Conservation (phyloP, 2,113 vertebrate genomes). For the Serilophus lunatus region DNA sequence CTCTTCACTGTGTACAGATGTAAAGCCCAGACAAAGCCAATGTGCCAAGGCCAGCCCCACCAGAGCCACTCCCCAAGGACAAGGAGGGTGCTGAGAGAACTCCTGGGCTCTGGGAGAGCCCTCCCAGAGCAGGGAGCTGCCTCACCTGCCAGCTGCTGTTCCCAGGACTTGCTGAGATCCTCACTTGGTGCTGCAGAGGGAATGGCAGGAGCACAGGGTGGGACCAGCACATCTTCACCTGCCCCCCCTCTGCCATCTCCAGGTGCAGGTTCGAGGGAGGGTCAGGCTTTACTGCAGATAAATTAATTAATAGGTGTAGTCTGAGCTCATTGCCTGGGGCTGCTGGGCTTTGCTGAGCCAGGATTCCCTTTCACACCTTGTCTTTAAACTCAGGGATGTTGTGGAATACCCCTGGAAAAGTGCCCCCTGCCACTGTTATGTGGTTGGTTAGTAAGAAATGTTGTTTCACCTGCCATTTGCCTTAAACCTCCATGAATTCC, state of each 20-base stretch:
- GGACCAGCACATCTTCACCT: slow-evolving; percentile 82
- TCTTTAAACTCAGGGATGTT: neutral
- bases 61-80: neutral
- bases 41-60: neutral
- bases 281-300: slow-evolving; percentile 80
- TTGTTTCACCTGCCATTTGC: neutral
- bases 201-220: neutral
- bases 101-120: neutral
- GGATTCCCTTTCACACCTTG: neutral
- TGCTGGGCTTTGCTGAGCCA: neutral
- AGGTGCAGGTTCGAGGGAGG: slow-evolving; percentile 79
- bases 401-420: no score
- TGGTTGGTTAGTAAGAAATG: neutral
- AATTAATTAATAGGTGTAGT: neutral
- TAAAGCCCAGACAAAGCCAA: neutral
- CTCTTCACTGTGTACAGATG: no score
- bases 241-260: slow-evolving; percentile 76
- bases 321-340: no score
- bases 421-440: neutral
- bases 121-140: fast-evolving
- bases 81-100: neutral
- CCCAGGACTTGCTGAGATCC: slow-evolving; percentile 65
- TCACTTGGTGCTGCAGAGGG: slow-evolving; percentile 80
- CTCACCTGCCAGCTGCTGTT: slow-evolving; percentile 59
- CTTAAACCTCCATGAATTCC: neutral